phyloP scores from a whole-genome alignment of 2,888 invertebrate species.

The Sussaba pulchella region DNA sequence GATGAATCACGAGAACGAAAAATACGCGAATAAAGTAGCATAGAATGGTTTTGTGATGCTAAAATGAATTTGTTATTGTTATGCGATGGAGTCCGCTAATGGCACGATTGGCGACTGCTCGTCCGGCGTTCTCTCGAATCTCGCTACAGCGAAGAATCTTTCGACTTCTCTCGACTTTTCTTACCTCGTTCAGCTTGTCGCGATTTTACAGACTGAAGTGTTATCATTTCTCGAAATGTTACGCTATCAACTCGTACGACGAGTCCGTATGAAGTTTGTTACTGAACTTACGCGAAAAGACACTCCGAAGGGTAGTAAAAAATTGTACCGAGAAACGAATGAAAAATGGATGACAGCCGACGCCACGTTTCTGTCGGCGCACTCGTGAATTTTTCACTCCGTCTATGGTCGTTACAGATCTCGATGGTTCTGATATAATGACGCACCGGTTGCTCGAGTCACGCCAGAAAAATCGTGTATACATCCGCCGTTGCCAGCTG shows the following conservation, averaged over 20 bases:
- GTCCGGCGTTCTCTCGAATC: slow-evolving; percentile 35
- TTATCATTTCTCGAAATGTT: slow-evolving; percentile 46
- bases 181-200: slow-evolving; percentile 23
- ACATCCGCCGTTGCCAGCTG: slow-evolving; percentile 1
- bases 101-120: slow-evolving; percentile 37
- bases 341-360: not conserved
- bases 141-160: slow-evolving; percentile 28
- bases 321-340: not conserved
- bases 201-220: slow-evolving; percentile 6
- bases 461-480: slow-evolving; percentile 3
- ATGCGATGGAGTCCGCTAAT: slow-evolving; percentile 53
- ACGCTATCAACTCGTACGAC: not conserved
- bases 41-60: slow-evolving; percentile 50
- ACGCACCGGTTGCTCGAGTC: slow-evolving; percentile 1
- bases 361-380: not conserved
- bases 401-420: slow-evolving; percentile 14
- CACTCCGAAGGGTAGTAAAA: not conserved
- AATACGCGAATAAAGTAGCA: slow-evolving; percentile 15
- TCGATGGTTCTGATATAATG: slow-evolving; percentile 29
- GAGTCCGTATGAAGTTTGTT: not conserved
- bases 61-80: slow-evolving; percentile 60
- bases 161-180: slow-evolving; percentile 36
- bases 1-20: slow-evolving; percentile 16
- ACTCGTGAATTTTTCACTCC: slow-evolving; percentile 1
- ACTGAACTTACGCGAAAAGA: not conserved